Evolutionary conservation across 2,113 vertebrate genomes (phyloP), one percentile per base, ranked within the genome.

Genomic region (Alces alces): DNA sequence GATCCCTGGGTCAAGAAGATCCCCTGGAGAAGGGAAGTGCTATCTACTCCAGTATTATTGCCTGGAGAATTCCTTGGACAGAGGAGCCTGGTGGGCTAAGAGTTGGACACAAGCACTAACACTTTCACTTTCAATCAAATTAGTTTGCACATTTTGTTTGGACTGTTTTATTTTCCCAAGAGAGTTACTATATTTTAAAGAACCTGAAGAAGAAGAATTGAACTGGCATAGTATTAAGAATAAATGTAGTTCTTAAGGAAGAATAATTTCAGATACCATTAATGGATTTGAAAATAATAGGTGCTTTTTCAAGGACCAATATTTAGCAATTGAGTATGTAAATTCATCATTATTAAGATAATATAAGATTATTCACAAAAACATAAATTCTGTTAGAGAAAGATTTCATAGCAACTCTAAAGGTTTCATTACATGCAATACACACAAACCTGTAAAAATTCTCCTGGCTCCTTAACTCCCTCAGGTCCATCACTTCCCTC

Each of bases 211-310:
- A 87, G 83, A 91, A 80, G 50, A 95, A 39, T 47, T 16, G 27
- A 89, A 52, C 0, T 30, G 30, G 6, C 15, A 9, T 84, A 54
- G 2, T 54, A 64, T 50, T 39, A 88, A 79, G 47, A 73, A 96
- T 73, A 78, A 95, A 83, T 80, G 47, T 36, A 16, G 4, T 30
- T 79, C 9, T 47, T 47, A 39, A 52, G 1, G 13, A 70, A 78
- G 66, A 97, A 39, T 2, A 88, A 47, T 91, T 93, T 86, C 8
- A 92, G 88, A 85, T 50, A 95, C 36, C 8, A 47, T 58, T 43
- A 76, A 0, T 85, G 33, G 93, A 88, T 82, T 76, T 97, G 86
- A 92, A 93, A 73, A 27, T 87, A 60, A 30, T 14, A 7, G 17
- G 16, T 19, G 5, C 15, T 55, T 82, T 90, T 91, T 55, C n/a